Evolutionary conservation across 2,797 vertebrate species (phyloP), one percentile per base, ranked within the genome.

Genomic region (Hoplostethus atlanticus): DNA sequence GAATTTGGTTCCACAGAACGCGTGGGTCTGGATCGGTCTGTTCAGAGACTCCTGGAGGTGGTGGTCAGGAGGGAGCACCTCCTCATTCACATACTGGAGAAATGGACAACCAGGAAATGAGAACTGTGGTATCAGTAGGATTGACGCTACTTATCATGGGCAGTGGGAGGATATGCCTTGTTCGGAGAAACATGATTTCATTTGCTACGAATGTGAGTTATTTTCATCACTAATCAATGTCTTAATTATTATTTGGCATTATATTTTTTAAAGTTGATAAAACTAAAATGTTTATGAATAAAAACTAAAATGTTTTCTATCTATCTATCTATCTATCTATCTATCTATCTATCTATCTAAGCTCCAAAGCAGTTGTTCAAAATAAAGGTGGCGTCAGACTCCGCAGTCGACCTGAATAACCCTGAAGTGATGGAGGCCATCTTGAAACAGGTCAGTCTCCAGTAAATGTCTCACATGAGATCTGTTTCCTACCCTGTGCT

Each of bases 181-280:
- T 12, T 0, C 0, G 1, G 1, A 21, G 0, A 0, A 2, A 0
- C 5, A 4, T 5, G 8, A 5, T 1, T 83, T 83, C 36, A 12
- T 83, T 17, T 83, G 81, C 55, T 3, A 67, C 1, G 17, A 6
- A 0, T 5, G 81, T 84, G 50, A 83, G 81, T 66, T 11, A 8
- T 38, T 40, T 31, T 42, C 7, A 4, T 25, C 7, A 9, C 0
- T 5, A 52, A 40, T 40, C 38, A 40, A 8, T 0, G 38, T 40
- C 1, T 8, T 2, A 40, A 8, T 40, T 10, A 40, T 10, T 40
- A 40, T 10, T 1, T 10, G 2, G 38, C 38, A 40, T 40, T 10
- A 40, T 8, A 10, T 8, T 40, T 40, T 34, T 34, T 3, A 34
- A 34, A 34, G 34, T 40, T 40, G 38, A 40, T 40, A 40, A 40